phyloP scores from a whole-genome alignment of 2,113 vertebrate species.

The Neoarius graeffei region DNA sequence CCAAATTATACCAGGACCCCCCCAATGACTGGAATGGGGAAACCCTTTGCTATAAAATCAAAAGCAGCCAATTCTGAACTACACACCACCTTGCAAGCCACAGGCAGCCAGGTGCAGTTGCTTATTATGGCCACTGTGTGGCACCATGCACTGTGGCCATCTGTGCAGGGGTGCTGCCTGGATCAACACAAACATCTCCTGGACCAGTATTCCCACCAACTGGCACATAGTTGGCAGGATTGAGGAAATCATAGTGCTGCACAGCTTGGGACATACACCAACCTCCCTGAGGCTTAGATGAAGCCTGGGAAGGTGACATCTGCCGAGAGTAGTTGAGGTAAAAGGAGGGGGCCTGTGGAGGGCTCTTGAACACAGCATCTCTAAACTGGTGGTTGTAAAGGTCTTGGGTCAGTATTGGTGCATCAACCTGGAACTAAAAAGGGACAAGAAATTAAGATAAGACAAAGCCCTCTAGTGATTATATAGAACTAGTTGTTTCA shows the following conservation, averaged over 20 bases:
- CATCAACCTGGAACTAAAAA: constrained; percentile 63
- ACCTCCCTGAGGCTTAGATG: constrained; percentile 33
- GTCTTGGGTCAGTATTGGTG: constrained; percentile 50
- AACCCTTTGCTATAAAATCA: neutral
- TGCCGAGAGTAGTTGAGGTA: constrained; percentile 54
- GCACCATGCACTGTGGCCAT: constrained; percentile 19
- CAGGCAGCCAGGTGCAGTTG: constrained; percentile 36
- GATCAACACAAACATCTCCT: constrained; percentile 12
- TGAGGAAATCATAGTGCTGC: constrained; percentile 60
- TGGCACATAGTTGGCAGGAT: constrained; percentile 45
- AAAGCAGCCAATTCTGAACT: neutral
- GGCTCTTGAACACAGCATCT: constrained; percentile 54
- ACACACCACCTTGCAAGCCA: constrained; percentile 16
- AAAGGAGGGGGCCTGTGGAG: constrained; percentile 62
- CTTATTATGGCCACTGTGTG: constrained; percentile 54
- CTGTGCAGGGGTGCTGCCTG: constrained; percentile 38
- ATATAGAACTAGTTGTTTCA: neutral
- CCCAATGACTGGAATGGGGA: neutral
- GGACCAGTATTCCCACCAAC: constrained; percentile 7
- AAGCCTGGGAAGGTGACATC: constrained; percentile 38
- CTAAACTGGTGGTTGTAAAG: constrained; percentile 59
- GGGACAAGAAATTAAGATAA: neutral
- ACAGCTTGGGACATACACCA: constrained; percentile 59
- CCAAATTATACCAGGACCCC: neutral
- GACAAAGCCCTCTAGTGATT: neutral